These are phyloP conservation scores for Ageneiosus marmoratus DNA, from an alignment of 2,113 vertebrate genomes.

Conservation along the genomic window DNA sequence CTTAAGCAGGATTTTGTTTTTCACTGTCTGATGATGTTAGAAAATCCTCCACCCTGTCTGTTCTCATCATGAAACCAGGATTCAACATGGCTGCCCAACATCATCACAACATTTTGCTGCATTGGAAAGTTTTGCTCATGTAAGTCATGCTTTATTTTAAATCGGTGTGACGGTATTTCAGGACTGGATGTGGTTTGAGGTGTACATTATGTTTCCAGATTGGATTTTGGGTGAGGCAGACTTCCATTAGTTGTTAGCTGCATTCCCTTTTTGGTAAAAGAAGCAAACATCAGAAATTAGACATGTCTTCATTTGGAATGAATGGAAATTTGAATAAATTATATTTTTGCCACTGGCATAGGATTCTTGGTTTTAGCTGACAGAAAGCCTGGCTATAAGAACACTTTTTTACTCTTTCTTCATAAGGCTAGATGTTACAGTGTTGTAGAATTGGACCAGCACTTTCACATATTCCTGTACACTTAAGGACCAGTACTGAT, in stretches of 20 bases:
- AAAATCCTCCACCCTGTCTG: background rate
- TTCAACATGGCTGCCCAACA: background rate
- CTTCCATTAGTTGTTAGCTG: background rate
- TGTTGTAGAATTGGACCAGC: background rate
- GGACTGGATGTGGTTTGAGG: background rate
- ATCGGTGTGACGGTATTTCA: background rate
- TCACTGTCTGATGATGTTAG: background rate
- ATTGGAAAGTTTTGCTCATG: background rate
- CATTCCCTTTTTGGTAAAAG: background rate
- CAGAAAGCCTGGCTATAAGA: background rate
- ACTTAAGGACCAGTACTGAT: background rate
- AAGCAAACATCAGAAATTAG: background rate
- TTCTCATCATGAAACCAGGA: background rate
- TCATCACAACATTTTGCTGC: background rate
- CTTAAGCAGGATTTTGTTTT: background rate
- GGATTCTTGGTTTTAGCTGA: background rate
- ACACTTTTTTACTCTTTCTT: background rate
- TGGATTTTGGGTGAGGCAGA: background rate
- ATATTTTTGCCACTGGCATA: background rate
- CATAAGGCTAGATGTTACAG: background rate
- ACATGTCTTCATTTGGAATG: background rate
- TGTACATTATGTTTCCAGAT: background rate
- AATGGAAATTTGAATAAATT: background rate
- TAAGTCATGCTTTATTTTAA: background rate
- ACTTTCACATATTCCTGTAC: background rate